Percentiles rank a stretch among this genome's conserved stretches.
Conservation (phyloP, 1,140 invertebrate species). For the Amphibalanus amphitrite region DNA sequence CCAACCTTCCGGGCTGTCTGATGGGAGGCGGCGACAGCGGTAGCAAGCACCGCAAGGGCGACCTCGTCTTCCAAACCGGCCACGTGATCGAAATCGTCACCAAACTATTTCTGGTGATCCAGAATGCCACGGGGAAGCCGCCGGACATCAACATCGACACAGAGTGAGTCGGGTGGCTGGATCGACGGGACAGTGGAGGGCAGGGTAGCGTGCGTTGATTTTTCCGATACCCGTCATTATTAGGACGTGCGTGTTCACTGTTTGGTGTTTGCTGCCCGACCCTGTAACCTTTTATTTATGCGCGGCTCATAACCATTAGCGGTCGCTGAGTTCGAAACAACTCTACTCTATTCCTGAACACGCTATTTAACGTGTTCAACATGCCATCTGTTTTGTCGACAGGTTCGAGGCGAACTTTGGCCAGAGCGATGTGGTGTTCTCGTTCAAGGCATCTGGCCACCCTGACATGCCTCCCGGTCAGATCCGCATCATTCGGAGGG, state of each 20-base stretch:
- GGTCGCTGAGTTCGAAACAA: too few relatives aligned
- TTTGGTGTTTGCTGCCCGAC: too few relatives aligned
- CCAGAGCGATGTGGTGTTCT: constrained; percentile 53
- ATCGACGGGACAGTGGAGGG: too few relatives aligned
- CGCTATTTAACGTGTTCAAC: not conserved
- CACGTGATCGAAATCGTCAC: constrained; percentile 79
- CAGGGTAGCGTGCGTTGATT: too few relatives aligned
- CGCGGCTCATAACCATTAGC: too few relatives aligned
- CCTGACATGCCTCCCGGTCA: constrained; percentile 45
- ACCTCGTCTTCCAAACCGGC: constrained; percentile 66
- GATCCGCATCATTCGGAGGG: constrained; percentile 50
- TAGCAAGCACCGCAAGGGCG: constrained; percentile 54
- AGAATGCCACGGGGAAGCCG: constrained; percentile 63
- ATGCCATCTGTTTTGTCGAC: constrained; percentile 19
- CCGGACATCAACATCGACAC: constrained; percentile 46
- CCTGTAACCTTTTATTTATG: too few relatives aligned
- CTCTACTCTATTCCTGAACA: too few relatives aligned
- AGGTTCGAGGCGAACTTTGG: constrained; percentile 70
- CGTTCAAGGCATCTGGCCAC: constrained; percentile 52
- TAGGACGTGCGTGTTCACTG: too few relatives aligned
- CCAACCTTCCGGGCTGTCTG: constrained; percentile 24
- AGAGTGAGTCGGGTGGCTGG: constrained; percentile 21
- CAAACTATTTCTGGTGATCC: constrained; percentile 70
- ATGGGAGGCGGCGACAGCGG: constrained; percentile 23
- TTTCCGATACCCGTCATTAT: too few relatives aligned